These are phyloP conservation scores for Coregonus ussuriensis DNA, from an alignment of 2,797 vertebrate species.

Conservation along the genomic window DNA sequence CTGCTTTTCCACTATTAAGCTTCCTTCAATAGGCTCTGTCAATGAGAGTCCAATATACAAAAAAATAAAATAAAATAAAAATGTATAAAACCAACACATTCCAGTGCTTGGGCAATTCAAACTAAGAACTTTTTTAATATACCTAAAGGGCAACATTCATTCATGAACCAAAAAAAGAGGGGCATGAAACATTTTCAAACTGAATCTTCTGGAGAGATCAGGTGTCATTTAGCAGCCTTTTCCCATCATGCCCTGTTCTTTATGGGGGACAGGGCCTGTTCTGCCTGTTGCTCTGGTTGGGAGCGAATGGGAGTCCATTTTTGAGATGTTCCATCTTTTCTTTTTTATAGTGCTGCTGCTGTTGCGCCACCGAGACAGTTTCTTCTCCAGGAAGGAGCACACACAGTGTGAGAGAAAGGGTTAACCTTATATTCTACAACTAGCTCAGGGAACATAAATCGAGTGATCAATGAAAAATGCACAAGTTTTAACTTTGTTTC, in stretches of 20 bases:
- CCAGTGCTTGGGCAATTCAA: conserved; percentile 94
- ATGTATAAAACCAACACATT: conserved; percentile 83
- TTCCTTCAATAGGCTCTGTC: conserved; percentile 90
- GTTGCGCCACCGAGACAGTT: conserved; percentile 92
- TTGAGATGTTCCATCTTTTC: conserved; percentile 78
- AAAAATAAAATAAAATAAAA: conserved; percentile 74
- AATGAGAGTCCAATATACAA: conserved; percentile 89
- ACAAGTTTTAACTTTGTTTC: conserved; percentile 99
- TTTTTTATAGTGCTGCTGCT: conserved; percentile 85
- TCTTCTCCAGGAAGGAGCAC: conserved; percentile 97
- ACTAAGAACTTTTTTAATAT: conserved; percentile 81
- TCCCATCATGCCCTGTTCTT: conserved; percentile 86
- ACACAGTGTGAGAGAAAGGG: conserved; percentile 96
- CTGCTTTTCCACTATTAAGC: conserved; percentile 86
- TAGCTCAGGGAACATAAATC: conserved; percentile 89
- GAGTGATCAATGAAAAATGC: conserved; percentile 98
- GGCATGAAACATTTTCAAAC: conserved; percentile 80
- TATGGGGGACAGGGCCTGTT: conserved; percentile 81
- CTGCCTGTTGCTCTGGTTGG: conserved; percentile 76
- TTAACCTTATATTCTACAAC: conserved; percentile 95
- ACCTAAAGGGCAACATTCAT: conserved; percentile 93
- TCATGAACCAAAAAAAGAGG: conserved; percentile 85
- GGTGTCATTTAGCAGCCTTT: conserved; percentile 78
- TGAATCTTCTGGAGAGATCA: conserved; percentile 75
- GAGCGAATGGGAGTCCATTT: conserved; percentile 79